Evolutionary conservation across 1,140 invertebrate genomes (phyloP).

Genomic region (Hestina assimilis): DNA sequence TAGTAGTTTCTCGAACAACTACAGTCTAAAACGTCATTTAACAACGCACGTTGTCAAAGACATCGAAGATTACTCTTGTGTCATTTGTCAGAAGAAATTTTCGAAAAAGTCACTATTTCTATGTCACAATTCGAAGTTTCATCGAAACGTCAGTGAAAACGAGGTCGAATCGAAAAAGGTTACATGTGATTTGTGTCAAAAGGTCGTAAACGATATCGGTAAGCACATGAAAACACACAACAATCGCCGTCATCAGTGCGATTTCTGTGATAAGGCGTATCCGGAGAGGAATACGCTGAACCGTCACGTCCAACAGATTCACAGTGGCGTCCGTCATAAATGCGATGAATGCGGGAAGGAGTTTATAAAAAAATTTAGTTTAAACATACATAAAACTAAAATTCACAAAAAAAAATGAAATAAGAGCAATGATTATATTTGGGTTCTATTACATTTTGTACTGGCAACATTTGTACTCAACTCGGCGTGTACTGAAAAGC

Average conservation of each 20-base stretch:
- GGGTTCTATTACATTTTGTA: not conserved
- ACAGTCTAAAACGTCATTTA: constrained; percentile 1
- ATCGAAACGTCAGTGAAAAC: not conserved
- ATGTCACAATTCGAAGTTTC: too few species aligned
- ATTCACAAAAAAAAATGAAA: not conserved
- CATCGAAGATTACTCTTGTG: not conserved
- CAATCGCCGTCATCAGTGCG: not conserved
- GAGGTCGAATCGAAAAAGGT: not conserved
- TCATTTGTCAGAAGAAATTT: constrained; percentile 1
- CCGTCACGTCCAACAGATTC: constrained; percentile 10
- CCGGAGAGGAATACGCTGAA: constrained; percentile 6
- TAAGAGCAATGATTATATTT: not conserved
- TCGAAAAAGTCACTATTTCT: too few species aligned
- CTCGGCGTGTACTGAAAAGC: too few species aligned
- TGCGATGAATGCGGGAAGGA: constrained; percentile 12
- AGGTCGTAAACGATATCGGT: constrained; percentile 3
- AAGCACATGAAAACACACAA: constrained; percentile 19
- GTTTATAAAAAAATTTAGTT: not conserved
- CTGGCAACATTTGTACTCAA: too few species aligned
- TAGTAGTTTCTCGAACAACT: not conserved
- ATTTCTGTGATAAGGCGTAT: constrained; percentile 8
- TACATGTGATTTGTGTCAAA: constrained; percentile 13
- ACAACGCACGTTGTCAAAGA: not conserved
- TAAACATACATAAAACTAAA: constrained; percentile 2
- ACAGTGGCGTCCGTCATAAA: not conserved